These are phyloP conservation scores for Podarcis muralis DNA, from an alignment of 2,113 vertebrate genomes.

Conservation along the genomic window DNA sequence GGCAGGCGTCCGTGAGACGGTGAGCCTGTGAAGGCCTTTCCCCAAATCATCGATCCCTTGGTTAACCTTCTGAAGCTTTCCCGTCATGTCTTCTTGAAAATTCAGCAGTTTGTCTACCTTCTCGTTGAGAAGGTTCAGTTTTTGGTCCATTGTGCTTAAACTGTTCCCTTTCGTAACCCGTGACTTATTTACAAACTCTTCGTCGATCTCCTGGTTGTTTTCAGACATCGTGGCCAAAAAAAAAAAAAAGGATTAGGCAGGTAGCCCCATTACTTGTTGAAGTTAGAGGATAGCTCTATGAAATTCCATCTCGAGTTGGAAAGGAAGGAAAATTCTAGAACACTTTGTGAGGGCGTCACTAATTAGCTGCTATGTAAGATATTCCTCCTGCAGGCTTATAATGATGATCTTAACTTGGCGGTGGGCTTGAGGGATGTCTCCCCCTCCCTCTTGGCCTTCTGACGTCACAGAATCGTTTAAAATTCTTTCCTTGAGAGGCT, in stretches of 20 bases:
- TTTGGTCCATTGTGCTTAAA: conserved; percentile 78
- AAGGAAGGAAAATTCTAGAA: conserved; percentile 19
- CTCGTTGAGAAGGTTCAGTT: conserved; percentile 77
- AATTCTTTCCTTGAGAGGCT: conserved; percentile 82
- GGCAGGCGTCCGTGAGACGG: conserved; percentile 37
- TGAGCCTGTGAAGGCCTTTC: conserved; percentile 70
- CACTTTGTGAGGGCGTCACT: neutral
- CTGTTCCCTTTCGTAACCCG: conserved; percentile 53
- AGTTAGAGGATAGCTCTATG: conserved; percentile 28
- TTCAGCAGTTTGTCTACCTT: conserved; percentile 81
- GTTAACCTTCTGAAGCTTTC: conserved; percentile 76
- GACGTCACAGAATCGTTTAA: conserved; percentile 83
- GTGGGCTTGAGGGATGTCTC: conserved; percentile 38
- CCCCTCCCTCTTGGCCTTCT: conserved; percentile 52
- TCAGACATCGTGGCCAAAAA: conserved; percentile 79
- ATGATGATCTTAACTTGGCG: conserved; percentile 65
- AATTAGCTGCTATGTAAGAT: conserved; percentile 43
- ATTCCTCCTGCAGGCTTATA: conserved; percentile 58
- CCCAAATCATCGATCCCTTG: conserved; percentile 76
- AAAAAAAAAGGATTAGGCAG: conserved; percentile 23
- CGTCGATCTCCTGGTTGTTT: conserved; percentile 57
- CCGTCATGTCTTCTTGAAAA: conserved; percentile 79
- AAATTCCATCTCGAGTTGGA: conserved; percentile 57
- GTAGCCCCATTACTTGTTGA: conserved; percentile 61
- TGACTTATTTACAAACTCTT: conserved; percentile 52